Conservation (phyloP, 2,113 vertebrate species). For the Thomomys bottae region DNA sequence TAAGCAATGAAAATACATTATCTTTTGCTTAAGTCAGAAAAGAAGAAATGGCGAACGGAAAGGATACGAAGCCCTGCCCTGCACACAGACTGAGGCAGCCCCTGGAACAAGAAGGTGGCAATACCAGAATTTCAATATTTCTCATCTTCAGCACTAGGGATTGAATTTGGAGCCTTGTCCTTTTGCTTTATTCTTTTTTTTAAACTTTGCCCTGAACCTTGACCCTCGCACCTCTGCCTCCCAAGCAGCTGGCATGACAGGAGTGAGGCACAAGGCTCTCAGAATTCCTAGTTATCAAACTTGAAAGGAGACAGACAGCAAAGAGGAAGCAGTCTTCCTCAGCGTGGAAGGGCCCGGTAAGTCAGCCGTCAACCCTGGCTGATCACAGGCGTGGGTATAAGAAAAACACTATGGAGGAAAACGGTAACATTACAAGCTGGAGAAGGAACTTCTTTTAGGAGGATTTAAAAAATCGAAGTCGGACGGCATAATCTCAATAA, state of each 20-base stretch:
- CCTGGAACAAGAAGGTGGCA: neutral
- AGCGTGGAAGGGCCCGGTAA: too few species aligned
- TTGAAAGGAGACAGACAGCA: neutral
- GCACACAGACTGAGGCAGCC: neutral
- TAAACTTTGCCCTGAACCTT: too few species aligned
- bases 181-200: too few species aligned
- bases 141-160: too few species aligned
- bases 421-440: neutral
- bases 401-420: neutral
- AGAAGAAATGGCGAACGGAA: too few species aligned
- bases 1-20: too few species aligned
- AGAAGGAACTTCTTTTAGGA: neutral
- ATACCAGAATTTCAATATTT: neutral
- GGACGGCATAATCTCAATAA: neutral
- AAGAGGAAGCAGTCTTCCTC: neutral
- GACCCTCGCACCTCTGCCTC: too few species aligned
- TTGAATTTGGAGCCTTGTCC: too few species aligned
- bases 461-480: neutral
- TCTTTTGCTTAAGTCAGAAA: too few species aligned
- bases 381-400: neutral
- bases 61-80: neutral
- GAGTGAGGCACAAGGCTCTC: too few species aligned
- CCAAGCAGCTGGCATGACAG: too few species aligned
- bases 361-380: neutral
- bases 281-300: constrained; percentile 19